Percentiles rank a stretch among this genome's conserved stretches.
Evolutionary conservation across 2,797 vertebrate genomes (phyloP).

Genomic region (Euphonia xanthogaster): DNA sequence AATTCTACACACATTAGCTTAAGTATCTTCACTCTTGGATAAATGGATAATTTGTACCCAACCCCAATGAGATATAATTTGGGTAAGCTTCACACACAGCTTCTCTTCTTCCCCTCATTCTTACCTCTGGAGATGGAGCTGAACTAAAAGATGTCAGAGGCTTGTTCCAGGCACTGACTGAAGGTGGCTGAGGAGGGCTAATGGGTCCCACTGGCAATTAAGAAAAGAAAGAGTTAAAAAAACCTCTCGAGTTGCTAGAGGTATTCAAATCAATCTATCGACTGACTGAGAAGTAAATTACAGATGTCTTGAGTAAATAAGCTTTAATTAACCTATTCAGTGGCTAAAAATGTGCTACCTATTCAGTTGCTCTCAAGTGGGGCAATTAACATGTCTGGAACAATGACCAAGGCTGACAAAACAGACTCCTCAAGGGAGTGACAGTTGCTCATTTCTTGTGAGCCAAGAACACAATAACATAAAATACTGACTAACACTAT

Average conservation of each 20-base stretch:
- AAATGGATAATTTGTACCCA: neutral
- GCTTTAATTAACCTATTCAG: neutral
- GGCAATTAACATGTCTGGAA: neutral
- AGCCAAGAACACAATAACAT: neutral
- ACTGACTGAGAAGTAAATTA: neutral
- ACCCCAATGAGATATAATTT: neutral
- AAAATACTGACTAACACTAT: neutral
- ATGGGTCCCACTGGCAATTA: slow-evolving; percentile 89
- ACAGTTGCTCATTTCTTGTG: neutral
- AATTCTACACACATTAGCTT: neutral
- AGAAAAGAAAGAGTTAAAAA: neutral
- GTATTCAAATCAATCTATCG: neutral
- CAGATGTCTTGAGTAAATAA: neutral
- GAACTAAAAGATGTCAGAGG: slow-evolving; percentile 95
- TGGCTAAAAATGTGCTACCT: neutral
- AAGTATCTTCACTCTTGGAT: fast-evolving
- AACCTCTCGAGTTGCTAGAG: fast-evolving
- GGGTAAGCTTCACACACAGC: neutral
- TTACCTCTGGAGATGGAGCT: slow-evolving; percentile 86
- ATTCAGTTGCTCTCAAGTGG: neutral
- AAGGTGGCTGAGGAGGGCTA: slow-evolving; percentile 93
- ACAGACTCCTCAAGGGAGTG: neutral
- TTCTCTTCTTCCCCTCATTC: neutral
- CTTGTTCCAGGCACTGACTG: slow-evolving; percentile 99
- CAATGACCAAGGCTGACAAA: neutral